Base-by-base conservation (phyloP, 2,797 vertebrate species). In the Phylloscopus collybita region DNA sequence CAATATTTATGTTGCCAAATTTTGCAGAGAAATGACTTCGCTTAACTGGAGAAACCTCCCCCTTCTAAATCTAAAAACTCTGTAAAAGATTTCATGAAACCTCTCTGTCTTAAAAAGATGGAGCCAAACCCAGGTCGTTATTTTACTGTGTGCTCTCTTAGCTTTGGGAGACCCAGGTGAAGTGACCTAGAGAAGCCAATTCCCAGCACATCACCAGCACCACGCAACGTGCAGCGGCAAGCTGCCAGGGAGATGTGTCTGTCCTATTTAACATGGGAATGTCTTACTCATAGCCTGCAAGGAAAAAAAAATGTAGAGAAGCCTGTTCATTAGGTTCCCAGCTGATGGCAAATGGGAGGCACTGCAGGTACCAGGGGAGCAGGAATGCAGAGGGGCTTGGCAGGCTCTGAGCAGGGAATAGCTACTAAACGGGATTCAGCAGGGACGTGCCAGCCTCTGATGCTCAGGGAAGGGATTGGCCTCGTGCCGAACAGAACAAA, bases 261-360 rank as follows among this genome's bases (percentile, higher is more conserved):
- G 54, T 73, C 80, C 80, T 53, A 78, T 42, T 85, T 90, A 96
- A 89, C 56, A 7, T 38, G 79, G 51, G 32, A 44, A 13, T 50
- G 62, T 72, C 93, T 94, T 84, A 92, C 42, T 85, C 93, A 69
- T 11, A 71, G 95, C 92, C 93, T 88, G 82, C 38, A 93, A 91
- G 86, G 42, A 79, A 50, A 90, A 79, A 50, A 90, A 76, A 64
- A 56, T 16, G 81, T 6, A 50, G 73, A 88, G 93, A 21, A 79
- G 80, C 76, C 95, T 80, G n/a, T 22, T 85, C 65, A 21, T 91
- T 61, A 89, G 53, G 66, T 83, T 49, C 92, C 93, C 84, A 78
- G 88, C 0, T 61, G 93, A 85, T 1, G 20, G 80, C 47, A 67
- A 94, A 67, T 8, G 87, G 92, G 92, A 88, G 69, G 78, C 72